Percentiles rank a stretch among this genome's conserved stretches.
Evolutionary conservation across 2,113 vertebrate species (phyloP).

Genomic region (Chlamydotis undulata): DNA sequence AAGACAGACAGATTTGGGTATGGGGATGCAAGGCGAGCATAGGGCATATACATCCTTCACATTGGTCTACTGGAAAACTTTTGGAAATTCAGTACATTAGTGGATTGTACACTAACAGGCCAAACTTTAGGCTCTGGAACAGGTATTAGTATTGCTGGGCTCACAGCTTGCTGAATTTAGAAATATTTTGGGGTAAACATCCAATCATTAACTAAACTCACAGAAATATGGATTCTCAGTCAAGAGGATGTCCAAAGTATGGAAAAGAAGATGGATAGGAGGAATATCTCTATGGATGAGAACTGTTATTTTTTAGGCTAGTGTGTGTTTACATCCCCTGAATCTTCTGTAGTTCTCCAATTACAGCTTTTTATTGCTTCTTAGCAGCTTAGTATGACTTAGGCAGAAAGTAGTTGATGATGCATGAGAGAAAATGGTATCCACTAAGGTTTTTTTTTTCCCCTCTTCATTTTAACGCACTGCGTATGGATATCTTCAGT

Average conservation of each 20-base stretch:
- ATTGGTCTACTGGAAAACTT: background rate
- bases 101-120: background rate
- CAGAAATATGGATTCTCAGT: background rate
- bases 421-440: slow-evolving; percentile 24
- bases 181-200: background rate
- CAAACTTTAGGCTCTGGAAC: background rate
- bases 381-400: background rate
- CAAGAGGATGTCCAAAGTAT: background rate
- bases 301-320: background rate
- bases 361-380: slow-evolving; percentile 37
- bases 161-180: background rate
- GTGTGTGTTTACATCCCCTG: background rate
- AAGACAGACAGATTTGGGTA: background rate
- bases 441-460: background rate
- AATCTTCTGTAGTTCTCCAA: background rate
- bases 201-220: background rate
- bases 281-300: background rate
- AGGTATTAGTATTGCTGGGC: background rate
- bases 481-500: slow-evolving; percentile 20
- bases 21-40: background rate
- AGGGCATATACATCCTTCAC: background rate
- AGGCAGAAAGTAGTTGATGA: slow-evolving; percentile 12
- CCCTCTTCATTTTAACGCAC: background rate
- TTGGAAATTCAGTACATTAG: background rate
- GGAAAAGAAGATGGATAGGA: background rate